phyloP scores from a whole-genome alignment of 2,113 vertebrate genomes.

The Sebastes schlegelii region DNA sequence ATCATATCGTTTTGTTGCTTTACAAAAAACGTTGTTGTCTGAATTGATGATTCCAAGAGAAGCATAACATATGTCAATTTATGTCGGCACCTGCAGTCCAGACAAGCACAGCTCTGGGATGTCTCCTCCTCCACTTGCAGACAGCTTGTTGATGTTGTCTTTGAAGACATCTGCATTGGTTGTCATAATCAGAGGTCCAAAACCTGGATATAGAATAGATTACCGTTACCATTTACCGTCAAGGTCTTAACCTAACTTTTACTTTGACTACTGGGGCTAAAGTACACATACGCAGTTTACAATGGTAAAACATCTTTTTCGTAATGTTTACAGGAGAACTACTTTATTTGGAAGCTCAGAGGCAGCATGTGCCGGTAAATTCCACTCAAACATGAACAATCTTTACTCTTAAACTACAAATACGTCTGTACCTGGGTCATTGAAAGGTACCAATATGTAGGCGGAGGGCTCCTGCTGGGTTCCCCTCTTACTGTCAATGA shows the following conservation, averaged over 20 bases:
- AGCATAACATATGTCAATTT: not conserved
- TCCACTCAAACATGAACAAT: not conserved
- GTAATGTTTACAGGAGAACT: not conserved
- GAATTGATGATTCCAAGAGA: not conserved
- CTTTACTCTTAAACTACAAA: not conserved
- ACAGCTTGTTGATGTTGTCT: slow-evolving; percentile 58
- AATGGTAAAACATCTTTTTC: not conserved
- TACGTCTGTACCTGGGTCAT: slow-evolving; percentile 70
- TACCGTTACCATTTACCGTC: accelerated
- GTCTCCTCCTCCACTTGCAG: slow-evolving; percentile 73
- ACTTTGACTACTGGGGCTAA: not conserved
- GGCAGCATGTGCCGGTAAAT: not conserved
- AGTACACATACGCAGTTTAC: not conserved
- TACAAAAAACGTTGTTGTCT: not conserved
- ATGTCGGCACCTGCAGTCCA: slow-evolving; percentile 65
- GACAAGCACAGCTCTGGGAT: slow-evolving; percentile 74
- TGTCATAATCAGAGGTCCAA: slow-evolving; percentile 75
- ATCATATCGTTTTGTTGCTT: not conserved
- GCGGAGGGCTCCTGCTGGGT: slow-evolving; percentile 65
- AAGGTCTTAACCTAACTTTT: not conserved
- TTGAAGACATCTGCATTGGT: slow-evolving; percentile 74
- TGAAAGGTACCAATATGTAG: slow-evolving; percentile 82
- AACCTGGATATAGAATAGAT: slow-evolving; percentile 49
- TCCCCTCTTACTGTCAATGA: slow-evolving; percentile 73
- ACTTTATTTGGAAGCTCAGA: not conserved